A percentile compares a stretch with the other conserved stretches of the same genome.
Conservation (phyloP, 2,888 invertebrate genomes). For the Euplexia lucipara region DNA sequence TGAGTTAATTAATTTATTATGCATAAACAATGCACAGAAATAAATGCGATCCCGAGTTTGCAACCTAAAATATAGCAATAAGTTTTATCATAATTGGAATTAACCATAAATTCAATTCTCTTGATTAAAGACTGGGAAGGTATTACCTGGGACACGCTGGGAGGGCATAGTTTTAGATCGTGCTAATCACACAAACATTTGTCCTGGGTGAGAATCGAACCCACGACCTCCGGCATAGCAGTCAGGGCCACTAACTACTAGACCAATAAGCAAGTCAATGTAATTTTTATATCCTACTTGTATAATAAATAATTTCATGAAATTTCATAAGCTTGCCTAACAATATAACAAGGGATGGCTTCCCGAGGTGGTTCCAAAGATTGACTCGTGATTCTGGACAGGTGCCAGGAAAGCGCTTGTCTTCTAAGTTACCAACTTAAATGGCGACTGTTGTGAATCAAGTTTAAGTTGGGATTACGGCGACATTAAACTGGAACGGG, state of each 20-base stretch:
- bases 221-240: too few relatives aligned
- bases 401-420: slow-evolving; percentile 43
- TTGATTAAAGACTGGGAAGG: slow-evolving; percentile 86
- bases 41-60: slow-evolving; percentile 88
- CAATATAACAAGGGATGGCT: not conserved
- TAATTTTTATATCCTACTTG: too few relatives aligned
- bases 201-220: too few relatives aligned
- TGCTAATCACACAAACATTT: too few relatives aligned
- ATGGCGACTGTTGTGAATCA: slow-evolving; percentile 30
- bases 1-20: slow-evolving; percentile 88
- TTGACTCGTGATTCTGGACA: slow-evolving; percentile 28
- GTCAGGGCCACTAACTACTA: too few relatives aligned
- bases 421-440: slow-evolving; percentile 43
- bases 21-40: slow-evolving; percentile 90
- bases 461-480: slow-evolving; percentile 37
- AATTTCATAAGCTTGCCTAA: slow-evolving; percentile 10
- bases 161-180: slow-evolving; percentile 87
- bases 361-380: slow-evolving; percentile 4
- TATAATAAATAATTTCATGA: too few relatives aligned
- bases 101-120: slow-evolving; percentile 84
- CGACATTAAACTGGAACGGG: slow-evolving; percentile 43
- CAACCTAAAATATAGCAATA: too few relatives aligned
- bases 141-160: slow-evolving; percentile 84
- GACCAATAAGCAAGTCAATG: too few relatives aligned
- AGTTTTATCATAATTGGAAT: slow-evolving; percentile 88